These are phyloP conservation scores for Eristalinus aeneus DNA, from an alignment of 2,888 invertebrate species.

Conservation along the genomic window DNA sequence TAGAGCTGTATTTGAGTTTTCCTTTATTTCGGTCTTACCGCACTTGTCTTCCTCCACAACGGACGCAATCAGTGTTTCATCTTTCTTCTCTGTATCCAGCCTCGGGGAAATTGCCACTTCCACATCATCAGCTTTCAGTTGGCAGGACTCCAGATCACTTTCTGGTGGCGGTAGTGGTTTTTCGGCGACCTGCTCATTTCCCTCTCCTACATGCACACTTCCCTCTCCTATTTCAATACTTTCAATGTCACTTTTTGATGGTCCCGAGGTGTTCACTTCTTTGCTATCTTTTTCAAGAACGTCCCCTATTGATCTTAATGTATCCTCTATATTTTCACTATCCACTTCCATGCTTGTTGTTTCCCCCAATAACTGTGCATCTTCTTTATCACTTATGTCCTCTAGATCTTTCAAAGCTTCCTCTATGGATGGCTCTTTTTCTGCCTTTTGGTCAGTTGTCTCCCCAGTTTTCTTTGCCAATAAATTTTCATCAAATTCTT, in stretches of 20 bases:
- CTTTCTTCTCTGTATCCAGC: not conserved
- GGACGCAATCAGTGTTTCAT: too few relatives aligned
- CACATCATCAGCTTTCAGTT: not conserved
- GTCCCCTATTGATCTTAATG: not conserved
- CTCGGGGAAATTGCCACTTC: not conserved
- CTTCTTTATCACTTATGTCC: not conserved
- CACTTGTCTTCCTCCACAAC: too few relatives aligned
- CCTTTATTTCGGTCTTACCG: too few relatives aligned
- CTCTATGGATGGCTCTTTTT: not conserved
- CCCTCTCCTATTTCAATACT: not conserved
- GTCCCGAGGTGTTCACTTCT: not conserved
- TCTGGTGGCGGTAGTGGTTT: not conserved
- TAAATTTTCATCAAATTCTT: slow-evolving; percentile 34
- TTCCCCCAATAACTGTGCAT: not conserved
- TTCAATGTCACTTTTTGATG: too few relatives aligned
- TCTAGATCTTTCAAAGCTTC: not conserved
- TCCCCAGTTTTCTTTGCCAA: not conserved
- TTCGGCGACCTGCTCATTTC: too few relatives aligned
- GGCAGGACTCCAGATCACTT: not conserved
- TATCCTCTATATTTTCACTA: not conserved
- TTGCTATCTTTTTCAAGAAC: not conserved
- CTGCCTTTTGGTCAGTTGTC: not conserved
- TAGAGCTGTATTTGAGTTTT: too few relatives aligned
- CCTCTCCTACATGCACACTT: not conserved
- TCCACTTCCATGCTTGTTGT: not conserved